Percentiles rank a stretch among this genome's conserved stretches.
phyloP scores from a whole-genome alignment of 2,888 invertebrate genomes.

The Cosmia trapezina region DNA sequence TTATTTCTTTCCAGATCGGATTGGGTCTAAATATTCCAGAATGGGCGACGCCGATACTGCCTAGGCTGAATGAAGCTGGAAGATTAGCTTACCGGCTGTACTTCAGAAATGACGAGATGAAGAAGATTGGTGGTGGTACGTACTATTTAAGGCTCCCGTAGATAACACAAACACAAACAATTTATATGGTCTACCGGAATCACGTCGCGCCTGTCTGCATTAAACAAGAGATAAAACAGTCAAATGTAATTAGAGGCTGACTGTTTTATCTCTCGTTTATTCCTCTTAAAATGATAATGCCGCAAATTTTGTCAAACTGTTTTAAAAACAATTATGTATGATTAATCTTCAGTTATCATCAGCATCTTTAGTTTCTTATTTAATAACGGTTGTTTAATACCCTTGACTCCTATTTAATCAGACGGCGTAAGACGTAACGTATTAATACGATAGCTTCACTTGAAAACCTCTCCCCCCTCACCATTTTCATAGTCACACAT shows the following conservation, averaged over 20 bases:
- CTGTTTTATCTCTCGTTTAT: no score
- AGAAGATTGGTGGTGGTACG: constrained; percentile 80
- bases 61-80: constrained; percentile 79
- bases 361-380: background rate
- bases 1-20: constrained; percentile 70
- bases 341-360: background rate
- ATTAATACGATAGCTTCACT: no score
- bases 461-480: no score
- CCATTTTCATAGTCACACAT: background rate
- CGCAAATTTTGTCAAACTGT: no score
- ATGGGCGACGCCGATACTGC: constrained; percentile 80
- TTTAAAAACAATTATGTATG: no score
- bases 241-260: no score
- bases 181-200: no score
- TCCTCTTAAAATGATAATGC: no score
- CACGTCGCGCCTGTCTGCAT: no score
- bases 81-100: constrained; percentile 81
- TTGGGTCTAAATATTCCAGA: constrained; percentile 82
- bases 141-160: background rate
- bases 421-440: no score
- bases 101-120: constrained; percentile 84
- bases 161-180: no score
- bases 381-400: background rate
- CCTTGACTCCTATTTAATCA: background rate
- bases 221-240: no score